These are phyloP conservation scores for Pteropus alecto DNA, from an alignment of 2,113 vertebrate species.

Conservation along the genomic window DNA sequence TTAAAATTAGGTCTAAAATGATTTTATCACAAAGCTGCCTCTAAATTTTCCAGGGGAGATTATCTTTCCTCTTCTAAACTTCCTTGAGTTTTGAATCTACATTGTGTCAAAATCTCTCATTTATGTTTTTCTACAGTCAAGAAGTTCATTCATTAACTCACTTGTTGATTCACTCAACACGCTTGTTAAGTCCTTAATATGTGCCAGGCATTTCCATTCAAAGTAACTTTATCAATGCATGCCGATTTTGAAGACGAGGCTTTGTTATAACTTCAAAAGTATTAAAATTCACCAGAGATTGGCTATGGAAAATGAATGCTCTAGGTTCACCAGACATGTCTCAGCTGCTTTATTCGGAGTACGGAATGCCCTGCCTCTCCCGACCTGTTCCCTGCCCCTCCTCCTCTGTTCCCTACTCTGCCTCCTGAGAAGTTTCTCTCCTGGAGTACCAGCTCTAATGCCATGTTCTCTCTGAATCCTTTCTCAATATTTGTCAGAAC, in stretches of 20 bases:
- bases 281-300: background rate
- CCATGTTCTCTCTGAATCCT: background rate
- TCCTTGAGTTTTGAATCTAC: background rate
- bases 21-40: background rate
- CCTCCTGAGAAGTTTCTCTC: background rate
- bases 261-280: background rate
- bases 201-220: background rate
- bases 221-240: background rate
- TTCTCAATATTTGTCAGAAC: background rate
- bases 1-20: no score
- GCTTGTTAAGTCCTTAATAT: background rate
- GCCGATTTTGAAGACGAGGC: background rate
- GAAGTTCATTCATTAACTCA: background rate
- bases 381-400: background rate
- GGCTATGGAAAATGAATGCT: background rate
- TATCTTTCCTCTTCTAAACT: background rate
- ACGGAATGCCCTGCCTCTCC: background rate
- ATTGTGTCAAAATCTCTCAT: no score
- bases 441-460: background rate
- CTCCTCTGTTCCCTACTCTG: background rate
- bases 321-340: background rate
- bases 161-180: background rate
- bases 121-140: background rate
- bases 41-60: background rate
- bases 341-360: background rate